Percentiles rank a stretch among this genome's conserved stretches.
Conservation (phyloP, 1,140 invertebrate species). For the Protaetia brevitarsis region DNA sequence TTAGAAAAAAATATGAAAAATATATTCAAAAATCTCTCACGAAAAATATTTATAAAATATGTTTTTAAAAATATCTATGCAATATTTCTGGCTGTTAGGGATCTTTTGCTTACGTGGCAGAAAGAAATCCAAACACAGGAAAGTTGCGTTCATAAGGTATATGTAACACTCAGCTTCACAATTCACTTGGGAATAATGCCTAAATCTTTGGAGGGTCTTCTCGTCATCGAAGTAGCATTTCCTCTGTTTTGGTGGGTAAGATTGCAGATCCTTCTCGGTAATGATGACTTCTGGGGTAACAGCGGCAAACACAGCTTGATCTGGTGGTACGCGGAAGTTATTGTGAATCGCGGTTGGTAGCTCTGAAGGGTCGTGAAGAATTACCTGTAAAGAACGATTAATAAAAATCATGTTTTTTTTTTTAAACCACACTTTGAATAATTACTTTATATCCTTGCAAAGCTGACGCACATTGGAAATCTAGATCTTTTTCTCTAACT, state of each 20-base stretch:
- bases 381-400: constrained; percentile 54
- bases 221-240: constrained; percentile 30
- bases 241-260: constrained; percentile 30
- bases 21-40: too few relatives aligned
- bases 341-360: constrained; percentile 53
- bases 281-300: constrained; percentile 34
- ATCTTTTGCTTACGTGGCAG: constrained; percentile 66
- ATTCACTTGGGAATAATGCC: constrained; percentile 72
- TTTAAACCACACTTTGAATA: neutral
- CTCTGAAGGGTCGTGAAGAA: constrained; percentile 57
- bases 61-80: too few relatives aligned
- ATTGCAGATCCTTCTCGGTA: constrained; percentile 29
- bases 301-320: constrained; percentile 49
- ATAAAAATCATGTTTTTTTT: neutral
- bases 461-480: constrained; percentile 50
- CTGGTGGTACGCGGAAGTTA: constrained; percentile 54
- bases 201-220: constrained; percentile 45
- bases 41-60: too few relatives aligned
- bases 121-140: constrained; percentile 62
- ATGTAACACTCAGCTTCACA: constrained; percentile 73
- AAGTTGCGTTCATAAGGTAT: constrained; percentile 65
- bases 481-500: constrained; percentile 47
- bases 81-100: too few relatives aligned
- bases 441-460: constrained; percentile 53
- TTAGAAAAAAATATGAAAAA: too few relatives aligned